Evolutionary conservation across 2,888 invertebrate genomes (phyloP).

Genomic region (Cyclophora albipunctata): DNA sequence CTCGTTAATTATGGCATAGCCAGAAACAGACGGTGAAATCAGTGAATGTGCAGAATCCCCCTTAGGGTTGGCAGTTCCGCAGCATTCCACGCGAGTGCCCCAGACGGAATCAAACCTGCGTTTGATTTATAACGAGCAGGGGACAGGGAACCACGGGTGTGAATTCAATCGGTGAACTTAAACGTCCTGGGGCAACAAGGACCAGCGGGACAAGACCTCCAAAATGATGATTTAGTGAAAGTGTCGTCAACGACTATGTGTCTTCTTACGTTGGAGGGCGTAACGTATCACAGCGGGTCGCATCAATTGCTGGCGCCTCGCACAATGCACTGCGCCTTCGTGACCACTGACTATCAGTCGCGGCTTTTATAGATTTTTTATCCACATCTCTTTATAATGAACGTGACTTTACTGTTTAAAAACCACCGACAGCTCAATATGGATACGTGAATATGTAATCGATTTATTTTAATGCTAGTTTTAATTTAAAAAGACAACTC

Average conservation of each 20-base stretch:
- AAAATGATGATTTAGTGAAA: constrained; percentile 19
- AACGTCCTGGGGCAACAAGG: constrained; percentile 40
- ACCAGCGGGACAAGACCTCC: constrained; percentile 36
- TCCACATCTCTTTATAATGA: constrained; percentile 46
- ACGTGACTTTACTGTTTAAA: constrained; percentile 59
- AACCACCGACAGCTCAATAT: constrained; percentile 53
- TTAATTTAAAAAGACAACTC: constrained; percentile 20
- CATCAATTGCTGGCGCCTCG: constrained; percentile 59
- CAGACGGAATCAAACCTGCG: constrained; percentile 65
- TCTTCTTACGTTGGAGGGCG: constrained; percentile 42
- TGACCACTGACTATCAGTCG: constrained; percentile 65
- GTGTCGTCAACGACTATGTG: constrained; percentile 10
- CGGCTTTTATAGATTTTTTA: constrained; percentile 56
- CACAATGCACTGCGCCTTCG: constrained; percentile 53
- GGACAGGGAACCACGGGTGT: constrained; percentile 59
- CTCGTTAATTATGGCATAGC: constrained; percentile 32
- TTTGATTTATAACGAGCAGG: constrained; percentile 72
- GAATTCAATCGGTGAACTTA: constrained; percentile 59
- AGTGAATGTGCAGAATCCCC: constrained; percentile 36
- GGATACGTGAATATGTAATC: constrained; percentile 47
- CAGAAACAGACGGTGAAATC: constrained; percentile 28
- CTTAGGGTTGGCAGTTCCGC: constrained; percentile 39
- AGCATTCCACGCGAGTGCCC: constrained; percentile 55
- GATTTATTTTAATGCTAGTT: constrained; percentile 37
- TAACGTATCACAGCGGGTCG: constrained; percentile 59